phyloP scores from a whole-genome alignment of 1,140 invertebrate genomes.

The Apocrypta bakeri region DNA sequence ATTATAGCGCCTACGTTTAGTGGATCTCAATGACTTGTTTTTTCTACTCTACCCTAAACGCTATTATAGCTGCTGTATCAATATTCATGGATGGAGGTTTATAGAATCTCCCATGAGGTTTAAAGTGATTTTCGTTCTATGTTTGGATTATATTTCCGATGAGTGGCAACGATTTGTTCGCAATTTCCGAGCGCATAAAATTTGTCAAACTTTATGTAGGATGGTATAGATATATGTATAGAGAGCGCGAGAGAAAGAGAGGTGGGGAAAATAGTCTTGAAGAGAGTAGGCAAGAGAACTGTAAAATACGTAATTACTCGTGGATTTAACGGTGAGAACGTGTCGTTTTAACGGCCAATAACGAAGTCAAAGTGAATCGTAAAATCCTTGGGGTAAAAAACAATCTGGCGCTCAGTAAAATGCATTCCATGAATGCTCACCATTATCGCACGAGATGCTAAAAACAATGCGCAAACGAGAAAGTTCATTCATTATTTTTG shows the following conservation, averaged over 20 bases:
- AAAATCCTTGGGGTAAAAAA: constrained; percentile 34
- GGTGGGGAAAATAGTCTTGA: not conserved
- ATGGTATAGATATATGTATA: no score
- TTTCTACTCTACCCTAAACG: not conserved
- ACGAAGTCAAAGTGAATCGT: constrained; percentile 41
- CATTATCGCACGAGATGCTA: not conserved
- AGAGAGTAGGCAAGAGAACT: not conserved
- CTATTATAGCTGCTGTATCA: not conserved
- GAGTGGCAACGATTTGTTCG: no score
- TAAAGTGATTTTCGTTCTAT: no score
- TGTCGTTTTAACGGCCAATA: constrained; percentile 38
- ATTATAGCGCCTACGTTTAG: not conserved
- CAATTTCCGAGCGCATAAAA: not conserved
- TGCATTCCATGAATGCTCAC: not conserved
- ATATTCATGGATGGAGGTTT: no score
- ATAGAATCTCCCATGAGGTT: no score
- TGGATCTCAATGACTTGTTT: not conserved
- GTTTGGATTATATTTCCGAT: no score
- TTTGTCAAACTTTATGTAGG: not conserved
- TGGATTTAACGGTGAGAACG: constrained; percentile 32
- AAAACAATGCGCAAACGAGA: not conserved
- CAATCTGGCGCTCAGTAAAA: not conserved
- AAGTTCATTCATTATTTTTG: not conserved
- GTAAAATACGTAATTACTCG: constrained; percentile 33
- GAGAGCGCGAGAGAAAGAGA: no score